phyloP scores from a whole-genome alignment of 2,797 vertebrate genomes.

The Melanotaenia boesemani region DNA sequence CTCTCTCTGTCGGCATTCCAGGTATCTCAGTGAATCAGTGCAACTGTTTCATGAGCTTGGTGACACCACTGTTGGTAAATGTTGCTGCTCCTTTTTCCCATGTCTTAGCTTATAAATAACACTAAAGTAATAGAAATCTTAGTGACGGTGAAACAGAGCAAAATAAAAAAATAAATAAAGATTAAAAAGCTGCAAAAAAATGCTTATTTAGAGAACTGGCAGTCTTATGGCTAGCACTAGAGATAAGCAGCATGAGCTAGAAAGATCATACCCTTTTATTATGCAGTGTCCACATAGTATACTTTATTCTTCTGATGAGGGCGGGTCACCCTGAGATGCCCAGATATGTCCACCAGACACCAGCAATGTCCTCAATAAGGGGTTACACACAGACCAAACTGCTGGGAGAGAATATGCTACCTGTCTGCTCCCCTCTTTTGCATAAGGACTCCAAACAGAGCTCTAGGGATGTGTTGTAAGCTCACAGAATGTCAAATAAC shows the following conservation, averaged over 20 bases:
- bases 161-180: slow-evolving; percentile 3
- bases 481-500: slow-evolving; percentile 71
- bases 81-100: slow-evolving; percentile 48
- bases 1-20: slow-evolving; percentile 10
- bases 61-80: slow-evolving; percentile 47
- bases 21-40: slow-evolving; percentile 35
- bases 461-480: slow-evolving; percentile 64
- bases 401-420: slow-evolving; percentile 68
- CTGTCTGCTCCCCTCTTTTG: slow-evolving; percentile 50
- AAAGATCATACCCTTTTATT: slow-evolving; percentile 50
- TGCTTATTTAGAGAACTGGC: slow-evolving; percentile 20
- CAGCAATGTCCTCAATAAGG: slow-evolving; percentile 67
- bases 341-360: slow-evolving; percentile 67
- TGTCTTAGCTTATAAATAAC: slow-evolving; percentile 17
- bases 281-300: slow-evolving; percentile 45
- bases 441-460: slow-evolving; percentile 48
- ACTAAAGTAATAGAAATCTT: slow-evolving; percentile 5
- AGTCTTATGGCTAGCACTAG: slow-evolving; percentile 1
- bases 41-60: slow-evolving; percentile 21
- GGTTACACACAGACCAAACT: slow-evolving; percentile 53
- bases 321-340: slow-evolving; percentile 76
- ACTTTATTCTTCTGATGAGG: slow-evolving; percentile 60
- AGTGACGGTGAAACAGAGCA: not conserved
- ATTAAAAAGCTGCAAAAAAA: slow-evolving; percentile 9
- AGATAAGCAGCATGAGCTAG: slow-evolving; percentile 25